phyloP scores from a whole-genome alignment of 2,888 invertebrate species.

The Eledone cirrhosa region DNA sequence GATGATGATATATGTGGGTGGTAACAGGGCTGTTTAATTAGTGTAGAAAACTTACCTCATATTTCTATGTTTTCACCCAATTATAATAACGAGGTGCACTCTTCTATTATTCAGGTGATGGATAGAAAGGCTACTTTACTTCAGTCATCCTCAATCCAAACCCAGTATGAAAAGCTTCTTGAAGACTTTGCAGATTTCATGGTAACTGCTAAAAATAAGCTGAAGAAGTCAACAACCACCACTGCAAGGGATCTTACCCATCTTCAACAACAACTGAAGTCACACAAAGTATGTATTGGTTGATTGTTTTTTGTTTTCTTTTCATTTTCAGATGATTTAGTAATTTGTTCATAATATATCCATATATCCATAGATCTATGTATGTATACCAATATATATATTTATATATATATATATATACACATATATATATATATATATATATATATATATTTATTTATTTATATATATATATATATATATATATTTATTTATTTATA shows the following conservation, averaged over 20 bases:
- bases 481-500: too few relatives aligned
- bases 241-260: constrained; percentile 54
- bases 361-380: too few relatives aligned
- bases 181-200: constrained; percentile 62
- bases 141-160: constrained; percentile 53
- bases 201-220: constrained; percentile 61
- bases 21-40: too few relatives aligned
- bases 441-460: too few relatives aligned
- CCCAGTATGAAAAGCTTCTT: constrained; percentile 63
- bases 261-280: constrained; percentile 58
- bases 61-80: too few relatives aligned
- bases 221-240: constrained; percentile 50
- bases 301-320: not conserved
- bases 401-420: too few relatives aligned
- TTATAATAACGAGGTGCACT: too few relatives aligned
- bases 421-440: too few relatives aligned
- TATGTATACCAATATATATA: too few relatives aligned
- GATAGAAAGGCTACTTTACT: constrained; percentile 53
- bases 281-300: constrained; percentile 54
- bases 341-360: not conserved
- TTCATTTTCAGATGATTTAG: not conserved
- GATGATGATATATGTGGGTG: too few relatives aligned
- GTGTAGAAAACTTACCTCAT: too few relatives aligned
- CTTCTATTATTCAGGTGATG: constrained; percentile 43
- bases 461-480: too few relatives aligned